Evolutionary conservation across 2,888 invertebrate genomes (phyloP), one percentile per base, ranked within the genome.

Genomic region (Parnassius orleans): DNA sequence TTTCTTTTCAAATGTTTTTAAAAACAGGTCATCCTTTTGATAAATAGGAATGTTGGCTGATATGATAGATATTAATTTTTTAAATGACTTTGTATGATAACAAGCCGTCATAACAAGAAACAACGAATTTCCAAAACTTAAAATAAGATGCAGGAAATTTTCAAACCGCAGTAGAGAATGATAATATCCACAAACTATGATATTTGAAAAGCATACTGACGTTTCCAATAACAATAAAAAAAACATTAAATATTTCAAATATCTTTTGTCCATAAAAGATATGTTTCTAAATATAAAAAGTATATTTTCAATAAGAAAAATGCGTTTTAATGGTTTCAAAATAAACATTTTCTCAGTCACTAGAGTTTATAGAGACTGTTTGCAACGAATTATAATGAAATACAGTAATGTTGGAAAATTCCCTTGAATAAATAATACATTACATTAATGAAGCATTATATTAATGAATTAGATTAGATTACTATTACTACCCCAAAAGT

Each of bases 221-320:
- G 43, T 53, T 9, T 57, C 53, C 19, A 14, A 1, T 43, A 53
- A 2, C 7, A 57, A 3, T 14, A 1, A 7, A 10, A 19, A 15
- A 10, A 14, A 53, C 53, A 57, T 62, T 14, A 54, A 9, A 24
- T 33, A 14, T 9, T 50, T 43, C 19, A 43, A 3, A 24, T 24
- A 14, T 57, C 24, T 53, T 7, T 7, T 54, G 7, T 12, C 9
- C 24, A 48, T 44, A 7, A 50, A 54, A 0, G 53, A 57, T 33
- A 62, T 44, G 57, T 62, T 62, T 24, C 57, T 57, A 14, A 62
- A 62, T 50, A 57, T 33, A 44, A 62, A 57, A n/a, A 62, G 14
- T n/a, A 57, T 0, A 44, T 57, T 62, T 54, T 47, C 62, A 3
- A 57, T 43, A 12, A 44, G 3, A 2, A 57, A 10, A 3, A 53